Base-by-base conservation (phyloP, 2,888 invertebrate genomes). In the Aleiodes testaceus region DNA sequence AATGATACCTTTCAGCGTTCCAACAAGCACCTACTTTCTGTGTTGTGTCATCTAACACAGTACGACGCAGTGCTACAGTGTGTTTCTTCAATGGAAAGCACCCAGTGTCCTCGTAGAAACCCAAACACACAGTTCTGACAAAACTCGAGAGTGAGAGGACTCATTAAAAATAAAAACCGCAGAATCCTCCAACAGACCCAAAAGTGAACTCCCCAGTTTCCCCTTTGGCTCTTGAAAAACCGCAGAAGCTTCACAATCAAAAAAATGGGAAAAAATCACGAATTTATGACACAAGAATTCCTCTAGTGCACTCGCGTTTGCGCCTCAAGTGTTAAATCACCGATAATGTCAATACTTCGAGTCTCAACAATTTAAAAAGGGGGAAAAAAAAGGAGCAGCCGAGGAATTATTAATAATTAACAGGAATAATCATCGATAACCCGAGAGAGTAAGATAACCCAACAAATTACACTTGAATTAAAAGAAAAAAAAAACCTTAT, bases 271-370 rank as follows among this genome's bases (percentile, higher is more conserved):
- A 59, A 11, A 14, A 36, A n/a, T 36, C n/a, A n/a, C n/a, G 11
- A 36, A 26, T 59, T 2, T 26, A 5, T 16, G 6, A 14, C n/a
- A n/a, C n/a, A n/a, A n/a, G n/a, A n/a, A n/a, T n/a, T n/a, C n/a
- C n/a, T n/a, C n/a, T n/a, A 12, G n/a, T 42, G 11, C 30, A 63
- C 36, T 44, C 76, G 82, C 80, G 81, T 82, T 82, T 82, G 82
- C 82, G 81, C 81, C 77, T 74, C 79, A 75, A 73, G 73, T 76
- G 81, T 77, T 76, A 77, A 79, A 76, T 76, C 77, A 77, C 81
- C 81, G 79, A 82, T 83, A 80, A 83, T 82, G 81, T 82, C 82
- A 79, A 81, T 82, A 81, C 78, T 78, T 63, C 26, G 45, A 73
- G 74, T 73, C 66, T 69, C 66, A 73, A 66, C 73, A 74, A 72